A percentile compares a stretch with the other conserved stretches of the same genome.
These are phyloP conservation scores for Kryptolebias marmoratus DNA, from an alignment of 2,113 vertebrate species.

Conservation along the genomic window DNA sequence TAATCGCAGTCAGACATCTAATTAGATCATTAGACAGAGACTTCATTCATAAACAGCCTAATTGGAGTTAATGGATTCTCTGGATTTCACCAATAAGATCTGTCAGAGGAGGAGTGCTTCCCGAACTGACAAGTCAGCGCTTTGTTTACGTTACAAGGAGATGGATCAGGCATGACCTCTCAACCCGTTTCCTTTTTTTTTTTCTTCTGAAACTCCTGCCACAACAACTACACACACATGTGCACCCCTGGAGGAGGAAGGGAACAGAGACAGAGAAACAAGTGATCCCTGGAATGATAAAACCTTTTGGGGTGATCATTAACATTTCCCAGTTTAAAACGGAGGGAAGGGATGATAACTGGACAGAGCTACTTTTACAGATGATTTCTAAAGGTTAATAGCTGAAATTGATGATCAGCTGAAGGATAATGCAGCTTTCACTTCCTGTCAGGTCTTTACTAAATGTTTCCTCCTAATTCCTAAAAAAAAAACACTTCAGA, in stretches of 20 bases:
- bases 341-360: too few species aligned
- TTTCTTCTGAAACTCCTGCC: constrained; percentile 2
- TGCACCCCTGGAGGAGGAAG: constrained; percentile 18
- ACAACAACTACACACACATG: constrained; percentile 20
- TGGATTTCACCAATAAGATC: constrained; percentile 12
- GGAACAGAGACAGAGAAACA: constrained; percentile 25
- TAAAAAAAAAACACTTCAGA: too few species aligned
- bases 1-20: constrained; percentile 21
- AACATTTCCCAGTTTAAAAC: too few species aligned
- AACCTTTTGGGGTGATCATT: too few species aligned
- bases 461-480: too few species aligned
- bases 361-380: too few species aligned
- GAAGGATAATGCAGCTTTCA: too few species aligned
- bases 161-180: constrained; percentile 56
- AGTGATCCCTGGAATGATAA: constrained; percentile 12
- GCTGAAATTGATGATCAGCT: too few species aligned
- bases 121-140: constrained; percentile 18
- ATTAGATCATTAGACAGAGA: constrained; percentile 52
- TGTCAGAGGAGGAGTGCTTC: constrained; percentile 18
- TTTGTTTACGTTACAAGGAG: constrained; percentile 63
- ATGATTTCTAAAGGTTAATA: too few species aligned
- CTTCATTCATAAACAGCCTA: constrained; percentile 42
- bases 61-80: constrained; percentile 10
- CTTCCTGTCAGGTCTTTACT: too few species aligned
- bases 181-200: constrained; percentile 56